Percentiles rank a stretch among this genome's conserved stretches.
Evolutionary conservation across 2,797 vertebrate species (phyloP).

Genomic region (Vespertilio murinus): DNA sequence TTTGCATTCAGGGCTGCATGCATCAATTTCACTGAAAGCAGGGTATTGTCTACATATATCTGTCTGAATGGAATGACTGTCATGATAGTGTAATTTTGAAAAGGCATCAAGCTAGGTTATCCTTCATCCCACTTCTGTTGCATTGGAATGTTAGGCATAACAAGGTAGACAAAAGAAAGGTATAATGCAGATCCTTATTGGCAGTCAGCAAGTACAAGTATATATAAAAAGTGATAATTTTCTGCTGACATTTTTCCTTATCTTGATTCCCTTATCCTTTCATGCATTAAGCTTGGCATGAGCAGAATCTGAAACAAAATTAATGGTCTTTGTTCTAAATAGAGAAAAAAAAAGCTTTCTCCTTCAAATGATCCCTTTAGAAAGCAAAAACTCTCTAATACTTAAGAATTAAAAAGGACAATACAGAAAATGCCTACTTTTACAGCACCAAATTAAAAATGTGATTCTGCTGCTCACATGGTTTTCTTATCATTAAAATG

Average conservation of each 20-base stretch:
- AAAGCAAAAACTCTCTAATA: background rate
- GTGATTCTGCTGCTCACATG: background rate
- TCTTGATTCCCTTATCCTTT: constrained; percentile 71
- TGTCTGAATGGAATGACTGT: constrained; percentile 73
- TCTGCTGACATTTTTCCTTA: constrained; percentile 69
- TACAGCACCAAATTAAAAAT: constrained; percentile 50
- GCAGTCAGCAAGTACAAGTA: constrained; percentile 62
- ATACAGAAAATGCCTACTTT: constrained; percentile 17
- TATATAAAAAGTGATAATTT: constrained; percentile 64
- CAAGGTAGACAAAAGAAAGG: constrained; percentile 69
- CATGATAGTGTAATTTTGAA: constrained; percentile 78
- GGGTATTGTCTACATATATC: constrained; percentile 71
- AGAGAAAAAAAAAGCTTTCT: background rate
- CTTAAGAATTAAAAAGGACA: constrained; percentile 38
- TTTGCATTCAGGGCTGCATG: constrained; percentile 66
- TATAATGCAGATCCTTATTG: constrained; percentile 61
- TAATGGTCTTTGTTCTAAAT: constrained; percentile 32
- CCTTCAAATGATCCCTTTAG: background rate
- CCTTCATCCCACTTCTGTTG: constrained; percentile 68
- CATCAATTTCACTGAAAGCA: constrained; percentile 75
- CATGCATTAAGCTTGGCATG: constrained; percentile 43
- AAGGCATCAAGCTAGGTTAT: constrained; percentile 72
- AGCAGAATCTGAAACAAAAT: constrained; percentile 34
- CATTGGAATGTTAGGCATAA: constrained; percentile 63
- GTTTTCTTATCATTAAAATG: background rate